phyloP scores from a whole-genome alignment of 2,797 vertebrate genomes.

The Psittacula derbiana region DNA sequence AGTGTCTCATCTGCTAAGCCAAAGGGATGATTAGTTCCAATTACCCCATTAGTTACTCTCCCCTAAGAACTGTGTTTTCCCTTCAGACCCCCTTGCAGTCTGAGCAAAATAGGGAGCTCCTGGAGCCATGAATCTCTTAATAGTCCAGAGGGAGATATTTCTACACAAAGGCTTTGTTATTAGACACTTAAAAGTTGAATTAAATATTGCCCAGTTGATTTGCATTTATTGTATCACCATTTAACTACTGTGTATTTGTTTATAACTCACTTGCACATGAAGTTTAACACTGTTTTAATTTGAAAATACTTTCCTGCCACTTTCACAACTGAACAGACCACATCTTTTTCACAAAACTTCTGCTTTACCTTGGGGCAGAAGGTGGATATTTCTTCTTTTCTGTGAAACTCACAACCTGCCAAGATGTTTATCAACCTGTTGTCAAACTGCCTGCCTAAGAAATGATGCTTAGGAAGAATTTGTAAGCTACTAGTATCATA shows the following conservation, averaged over 20 bases:
- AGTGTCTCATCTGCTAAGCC: neutral
- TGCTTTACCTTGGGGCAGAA: accelerated
- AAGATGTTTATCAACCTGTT: neutral
- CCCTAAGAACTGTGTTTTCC: neutral
- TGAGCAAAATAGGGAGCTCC: neutral
- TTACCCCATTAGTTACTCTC: neutral
- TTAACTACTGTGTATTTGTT: neutral
- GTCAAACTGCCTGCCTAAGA: neutral
- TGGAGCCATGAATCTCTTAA: neutral
- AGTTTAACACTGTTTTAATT: neutral
- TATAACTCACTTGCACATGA: neutral
- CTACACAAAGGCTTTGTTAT: neutral
- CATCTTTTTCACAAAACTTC: neutral
- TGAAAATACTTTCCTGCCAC: neutral
- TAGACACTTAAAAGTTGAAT: neutral
- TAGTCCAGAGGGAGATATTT: neutral
- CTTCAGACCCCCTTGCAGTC: neutral
- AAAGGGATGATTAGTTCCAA: neutral
- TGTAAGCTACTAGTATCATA: neutral
- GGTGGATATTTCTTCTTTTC: neutral
- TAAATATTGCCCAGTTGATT: neutral
- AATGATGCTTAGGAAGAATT: neutral
- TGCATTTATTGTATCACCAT: neutral
- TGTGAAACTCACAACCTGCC: neutral
- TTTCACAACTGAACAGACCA: neutral